phyloP scores from a whole-genome alignment of 2,888 invertebrate genomes.

The Lepetodrilus schrolli region DNA sequence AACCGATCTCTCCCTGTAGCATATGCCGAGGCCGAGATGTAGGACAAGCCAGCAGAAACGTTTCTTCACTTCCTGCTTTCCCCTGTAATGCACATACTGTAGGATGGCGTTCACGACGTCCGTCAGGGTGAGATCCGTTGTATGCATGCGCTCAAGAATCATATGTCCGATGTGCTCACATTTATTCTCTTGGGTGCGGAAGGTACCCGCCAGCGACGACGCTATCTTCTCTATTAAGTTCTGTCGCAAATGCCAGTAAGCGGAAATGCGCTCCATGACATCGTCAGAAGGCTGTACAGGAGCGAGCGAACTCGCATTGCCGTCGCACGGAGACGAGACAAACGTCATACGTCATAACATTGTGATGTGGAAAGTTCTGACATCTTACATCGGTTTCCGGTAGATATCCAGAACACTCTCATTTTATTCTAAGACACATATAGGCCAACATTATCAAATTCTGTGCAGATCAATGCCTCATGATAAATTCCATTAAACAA shows the following conservation, averaged over 20 bases:
- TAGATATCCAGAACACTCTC: no score
- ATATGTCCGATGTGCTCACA: slow-evolving; percentile 22
- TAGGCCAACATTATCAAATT: no score
- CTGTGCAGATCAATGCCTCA: no score
- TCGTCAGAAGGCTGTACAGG: not conserved
- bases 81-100: not conserved
- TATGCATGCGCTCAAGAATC: not conserved
- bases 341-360: not conserved
- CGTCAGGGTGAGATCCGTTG: not conserved
- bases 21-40: slow-evolving; percentile 26
- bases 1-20: not conserved
- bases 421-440: no score
- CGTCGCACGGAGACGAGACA: not conserved
- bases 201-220: not conserved
- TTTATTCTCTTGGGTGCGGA: not conserved
- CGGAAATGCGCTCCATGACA: slow-evolving; percentile 8
- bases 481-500: no score
- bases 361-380: no score
- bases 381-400: no score
- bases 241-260: slow-evolving; percentile 7
- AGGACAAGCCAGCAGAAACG: slow-evolving; percentile 31
- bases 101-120: slow-evolving; percentile 7
- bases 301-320: no score
- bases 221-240: slow-evolving; percentile 10
- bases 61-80: not conserved